A percentile compares a stretch with the other conserved stretches of the same genome.
These are phyloP conservation scores for Pseudolycoriella hygida DNA, from an alignment of 2,888 invertebrate genomes.

Conservation along the genomic window DNA sequence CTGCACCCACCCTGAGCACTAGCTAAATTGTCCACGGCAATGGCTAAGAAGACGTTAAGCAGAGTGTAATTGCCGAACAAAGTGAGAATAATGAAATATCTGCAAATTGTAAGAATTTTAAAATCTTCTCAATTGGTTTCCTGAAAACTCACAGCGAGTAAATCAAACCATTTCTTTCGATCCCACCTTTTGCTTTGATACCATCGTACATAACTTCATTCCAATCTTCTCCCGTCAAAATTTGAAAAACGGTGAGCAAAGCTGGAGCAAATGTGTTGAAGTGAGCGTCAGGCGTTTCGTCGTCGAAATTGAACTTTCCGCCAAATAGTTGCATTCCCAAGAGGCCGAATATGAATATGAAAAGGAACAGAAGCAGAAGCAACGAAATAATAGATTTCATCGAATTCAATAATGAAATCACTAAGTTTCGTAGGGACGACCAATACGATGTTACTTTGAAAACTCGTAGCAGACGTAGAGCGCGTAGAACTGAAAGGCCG, in stretches of 20 bases:
- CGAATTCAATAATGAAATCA: constrained; percentile 94
- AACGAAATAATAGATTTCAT: constrained; percentile 99
- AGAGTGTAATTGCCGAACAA: constrained; percentile 99
- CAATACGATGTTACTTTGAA: constrained; percentile 97
- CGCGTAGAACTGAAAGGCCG: constrained; percentile 93
- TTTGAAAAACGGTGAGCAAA: constrained; percentile 98
- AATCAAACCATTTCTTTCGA: constrained; percentile 72
- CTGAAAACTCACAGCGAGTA: constrained; percentile 58
- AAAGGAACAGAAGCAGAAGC: constrained; percentile 97
- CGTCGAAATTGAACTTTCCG: constrained; percentile 83
- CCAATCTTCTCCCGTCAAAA: constrained; percentile 99
- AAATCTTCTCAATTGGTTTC: background rate
- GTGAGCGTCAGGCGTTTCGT: constrained; percentile 89
- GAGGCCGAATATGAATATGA: constrained; percentile 97
- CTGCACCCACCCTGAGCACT: constrained; percentile 50
- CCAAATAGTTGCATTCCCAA: constrained; percentile 99
- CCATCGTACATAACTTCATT: constrained; percentile 99
- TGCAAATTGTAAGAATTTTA: constrained; percentile 8
- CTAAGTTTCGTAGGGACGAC: constrained; percentile 93
- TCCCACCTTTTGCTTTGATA: constrained; percentile 90
- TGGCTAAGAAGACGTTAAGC: constrained; percentile 99
- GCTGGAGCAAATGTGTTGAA: constrained; percentile 99
- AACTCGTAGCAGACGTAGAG: constrained; percentile 89
- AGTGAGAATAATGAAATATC: constrained; percentile 92
- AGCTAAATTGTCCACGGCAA: constrained; percentile 99